Evolutionary conservation across 2,797 vertebrate genomes (phyloP), one percentile per base, ranked within the genome.

Genomic region (Microctenopoma steveboyesi): DNA sequence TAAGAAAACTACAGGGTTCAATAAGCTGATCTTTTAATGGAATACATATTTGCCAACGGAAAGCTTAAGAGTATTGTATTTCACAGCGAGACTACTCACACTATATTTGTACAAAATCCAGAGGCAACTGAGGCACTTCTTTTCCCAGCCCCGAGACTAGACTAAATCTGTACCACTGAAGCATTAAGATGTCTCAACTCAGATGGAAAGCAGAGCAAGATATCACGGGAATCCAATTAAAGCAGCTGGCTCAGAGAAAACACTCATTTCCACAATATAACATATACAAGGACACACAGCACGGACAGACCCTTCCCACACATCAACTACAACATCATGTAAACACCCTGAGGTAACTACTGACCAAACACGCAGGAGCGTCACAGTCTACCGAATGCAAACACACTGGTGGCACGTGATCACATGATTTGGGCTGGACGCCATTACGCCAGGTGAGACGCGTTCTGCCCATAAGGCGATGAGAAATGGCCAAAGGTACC

Each of bases 351-450:
- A 63, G 55, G 51, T 59, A 61, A 72, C 65, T 66, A 65, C 43
- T 50, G 43, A 50, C 54, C 62, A 75, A 80, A 81, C 65, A 88
- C 71, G 81, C 42, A 22, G 28, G 42, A 54, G 4, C 33, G 73
- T 62, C 58, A 85, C 79, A 74, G 79, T 86, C 58, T 57, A 85
- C 83, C 81, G 78, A 81, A 62, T 61, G n/a, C 74, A 83, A 84
- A 87, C 84, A 88, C 81, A 81, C 69, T 37, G 37, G 58, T 47
- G 59, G n/a, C 51, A 81, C 54, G 64, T 78, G 73, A 82, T 79
- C 72, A 85, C 74, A 77, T 82, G 78, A 80, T 70, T 75, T 71
- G 42, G 75, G 59, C 47, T 54, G 76, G 58, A 28, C 58, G 75
- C 77, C 69, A 83, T 71, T 64, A 74, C 64, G 76, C 55, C 58